Base-by-base conservation (phyloP, 2,888 invertebrate genomes). In the Rhynchonema sp. region DNA sequence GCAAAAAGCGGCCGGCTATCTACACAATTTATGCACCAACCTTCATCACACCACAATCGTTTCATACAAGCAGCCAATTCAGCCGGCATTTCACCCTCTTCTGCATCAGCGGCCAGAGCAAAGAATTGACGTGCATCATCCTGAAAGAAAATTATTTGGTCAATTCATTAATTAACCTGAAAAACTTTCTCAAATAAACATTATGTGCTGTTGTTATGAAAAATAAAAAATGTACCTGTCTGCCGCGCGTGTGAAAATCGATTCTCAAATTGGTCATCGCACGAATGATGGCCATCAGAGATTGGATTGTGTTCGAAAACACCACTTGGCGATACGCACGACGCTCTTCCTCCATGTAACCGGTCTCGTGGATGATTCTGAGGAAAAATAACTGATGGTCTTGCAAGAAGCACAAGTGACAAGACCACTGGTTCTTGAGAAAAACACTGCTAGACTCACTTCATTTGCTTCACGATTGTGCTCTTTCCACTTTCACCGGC, bases 381-480 rank as follows among this genome's bases (percentile, higher is more conserved):
- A 38, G 20, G 20, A 20, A 38, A 23, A 22, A 13, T 22, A 38
- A 20, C 46, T 20, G 20, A 38, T 20, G 13, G 13, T 38, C 46
- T 20, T 13, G 9, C n/a, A n/a, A n/a, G n/a, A n/a, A 52, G 52
- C 13, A 52, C n/a, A n/a, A 52, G 52, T n/a, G 52, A 3, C 17
- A 52, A 52, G 23, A n/a, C 92, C 83, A 61, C 73, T 82, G 46
- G 28, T 17, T n/a, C 9, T 13, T 22, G 9, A 17, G 13, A 17
- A 9, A 56, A 20, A 46, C 46, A n/a, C n/a, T n/a, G n/a, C n/a
- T n/a, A n/a, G n/a, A n/a, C 49, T 87, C 79, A 90, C 87, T 92
- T 94, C 94, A 96, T 94, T 83, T 96, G 94, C 83, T 96, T 94
- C 70, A 96, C 92, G 81, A 96, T 94, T 74, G 94, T 94, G 81